phyloP scores from a whole-genome alignment of 2,797 vertebrate species.

The Sorex maritimensis region DNA sequence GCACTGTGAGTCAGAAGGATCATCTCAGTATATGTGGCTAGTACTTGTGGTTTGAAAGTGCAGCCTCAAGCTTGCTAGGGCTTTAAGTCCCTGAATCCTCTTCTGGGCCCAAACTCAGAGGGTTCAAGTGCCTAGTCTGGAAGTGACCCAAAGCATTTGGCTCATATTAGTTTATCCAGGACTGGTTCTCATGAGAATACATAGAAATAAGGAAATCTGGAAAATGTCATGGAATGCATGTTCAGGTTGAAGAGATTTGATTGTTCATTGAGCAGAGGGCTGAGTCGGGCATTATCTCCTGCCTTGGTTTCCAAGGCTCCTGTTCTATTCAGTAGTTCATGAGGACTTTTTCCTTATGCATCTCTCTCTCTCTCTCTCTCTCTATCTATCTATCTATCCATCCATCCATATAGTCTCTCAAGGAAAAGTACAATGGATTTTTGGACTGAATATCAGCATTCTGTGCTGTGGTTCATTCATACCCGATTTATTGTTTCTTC shows the following conservation, averaged over 20 bases:
- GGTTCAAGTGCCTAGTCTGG: background rate
- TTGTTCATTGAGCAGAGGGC: background rate
- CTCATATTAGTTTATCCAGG: background rate
- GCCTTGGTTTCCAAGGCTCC: background rate
- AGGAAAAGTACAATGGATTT: background rate
- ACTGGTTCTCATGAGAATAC: background rate
- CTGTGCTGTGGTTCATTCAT: background rate
- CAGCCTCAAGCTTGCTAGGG: too few relatives aligned
- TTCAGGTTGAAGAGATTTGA: slow-evolving; percentile 31
- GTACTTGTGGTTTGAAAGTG: too few relatives aligned
- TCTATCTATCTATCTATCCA: too few relatives aligned
- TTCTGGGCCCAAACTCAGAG: too few relatives aligned
- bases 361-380: background rate
- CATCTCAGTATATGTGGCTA: too few relatives aligned
- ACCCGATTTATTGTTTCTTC: background rate
- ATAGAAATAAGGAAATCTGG: background rate
- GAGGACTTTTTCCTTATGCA: background rate
- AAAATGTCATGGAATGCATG: slow-evolving; percentile 11
- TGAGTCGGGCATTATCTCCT: background rate
- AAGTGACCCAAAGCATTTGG: background rate
- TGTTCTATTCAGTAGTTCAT: background rate
- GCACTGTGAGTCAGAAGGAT: too few relatives aligned
- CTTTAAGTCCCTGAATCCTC: too few relatives aligned
- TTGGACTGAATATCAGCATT: background rate
- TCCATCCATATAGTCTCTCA: background rate